Base-by-base conservation (phyloP, 1,140 invertebrate species). In the Linepithema humile region DNA sequence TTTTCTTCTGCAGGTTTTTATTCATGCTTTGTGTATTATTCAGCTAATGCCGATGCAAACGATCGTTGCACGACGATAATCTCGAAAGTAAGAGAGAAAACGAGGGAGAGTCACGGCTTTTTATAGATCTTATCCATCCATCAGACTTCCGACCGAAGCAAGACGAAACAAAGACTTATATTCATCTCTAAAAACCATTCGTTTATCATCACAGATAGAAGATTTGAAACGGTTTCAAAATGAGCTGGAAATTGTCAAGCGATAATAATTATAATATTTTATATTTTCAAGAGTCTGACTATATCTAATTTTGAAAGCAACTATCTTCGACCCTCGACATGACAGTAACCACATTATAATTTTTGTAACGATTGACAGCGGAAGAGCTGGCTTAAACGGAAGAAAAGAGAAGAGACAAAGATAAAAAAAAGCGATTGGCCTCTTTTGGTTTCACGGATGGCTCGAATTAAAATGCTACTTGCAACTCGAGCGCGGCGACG, bases 391-490 rank as follows among this genome's bases (percentile, higher is more conserved):
- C 35, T 57, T 57, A 26, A 74, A n/a, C 57, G 59, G 32, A 43
- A 43, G 55, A 64, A 60, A n/a, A 45, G 26, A 23, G 12, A 40
- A 45, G 43, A 69, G 40, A 23, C 35, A 60, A 60, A 74, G 35
- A 32, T 26, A 26, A n/a, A 74, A 55, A 59, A 69, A 17, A 75
- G 75, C 53, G 80, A 55, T 74, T 57, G 60, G 70, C 50, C 70
- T 84, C 88, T 88, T 88, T 88, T 83, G 72, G 86, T 67, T 83
- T 88, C 57, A 67, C 70, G 77, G 75, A 88, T 74, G 77, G 78
- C 80, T 82, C 85, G 82, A 89, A 90, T 91, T 91, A 90, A 91
- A 91, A 91, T 90, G 89, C 90, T 88, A 74, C 59, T 83, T 75
- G 75, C 82, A 85, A 75, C 82, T 62, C 26, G 70, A 32, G 35